Evolutionary conservation across 2,888 invertebrate genomes (phyloP).

Genomic region (Clistopyga incitator): DNA sequence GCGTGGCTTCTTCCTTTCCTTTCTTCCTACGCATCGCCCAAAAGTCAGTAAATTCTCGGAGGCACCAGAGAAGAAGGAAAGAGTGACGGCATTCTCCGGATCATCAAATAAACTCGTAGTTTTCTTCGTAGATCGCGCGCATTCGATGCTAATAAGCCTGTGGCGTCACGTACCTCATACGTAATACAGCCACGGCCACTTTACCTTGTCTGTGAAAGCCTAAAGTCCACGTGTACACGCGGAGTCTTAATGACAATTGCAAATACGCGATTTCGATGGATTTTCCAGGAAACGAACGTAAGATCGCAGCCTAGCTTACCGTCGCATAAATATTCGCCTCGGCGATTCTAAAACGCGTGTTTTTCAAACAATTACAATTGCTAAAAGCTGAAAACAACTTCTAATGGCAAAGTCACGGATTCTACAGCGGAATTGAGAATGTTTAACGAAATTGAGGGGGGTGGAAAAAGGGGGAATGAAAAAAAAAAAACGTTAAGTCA

Average conservation of each 20-base stretch:
- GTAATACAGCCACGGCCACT: not conserved
- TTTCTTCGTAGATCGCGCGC: not conserved
- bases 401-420: not conserved
- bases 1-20: not conserved
- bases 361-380: not conserved
- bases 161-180: not conserved
- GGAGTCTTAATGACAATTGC: not conserved
- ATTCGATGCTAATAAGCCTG: not conserved
- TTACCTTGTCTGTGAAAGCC: not conserved
- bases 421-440: not conserved
- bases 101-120: not conserved
- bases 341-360: not conserved
- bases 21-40: not conserved
- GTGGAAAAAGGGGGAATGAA: not conserved
- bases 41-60: not conserved
- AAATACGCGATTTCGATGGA: not conserved
- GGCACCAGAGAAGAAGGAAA: not conserved
- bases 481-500: not conserved
- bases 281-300: not conserved
- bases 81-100: not conserved
- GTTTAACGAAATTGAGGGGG: not conserved
- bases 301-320: not conserved
- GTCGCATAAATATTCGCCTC: not conserved
- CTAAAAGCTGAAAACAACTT: not conserved
- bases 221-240: not conserved